Conservation (phyloP, 2,113 vertebrate genomes). For the Carettochelys insculpta region DNA sequence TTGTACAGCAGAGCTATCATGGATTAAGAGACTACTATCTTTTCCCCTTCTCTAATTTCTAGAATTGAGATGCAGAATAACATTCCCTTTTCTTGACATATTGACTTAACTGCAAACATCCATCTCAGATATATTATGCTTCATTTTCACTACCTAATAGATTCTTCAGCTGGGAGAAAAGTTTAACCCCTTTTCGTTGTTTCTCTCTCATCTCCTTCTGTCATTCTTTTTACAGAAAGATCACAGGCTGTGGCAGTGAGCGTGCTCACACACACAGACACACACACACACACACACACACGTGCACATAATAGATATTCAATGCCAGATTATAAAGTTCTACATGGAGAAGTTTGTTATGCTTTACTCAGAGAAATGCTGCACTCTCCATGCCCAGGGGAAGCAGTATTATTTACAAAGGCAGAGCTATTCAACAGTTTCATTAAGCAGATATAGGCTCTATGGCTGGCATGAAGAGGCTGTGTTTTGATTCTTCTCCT, state of each 20-base stretch:
- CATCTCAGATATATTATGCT: background rate
- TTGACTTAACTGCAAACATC: background rate
- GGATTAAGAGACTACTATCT: background rate
- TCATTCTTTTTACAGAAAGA: background rate
- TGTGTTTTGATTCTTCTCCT: constrained; percentile 21
- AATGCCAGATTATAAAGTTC: background rate
- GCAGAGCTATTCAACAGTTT: constrained; percentile 1
- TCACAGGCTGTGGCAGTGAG: background rate
- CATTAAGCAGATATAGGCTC: constrained; percentile 10
- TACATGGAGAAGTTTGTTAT: background rate
- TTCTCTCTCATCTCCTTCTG: background rate
- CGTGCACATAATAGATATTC: background rate
- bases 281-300: background rate
- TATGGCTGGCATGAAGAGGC: background rate
- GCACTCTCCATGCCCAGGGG: background rate
- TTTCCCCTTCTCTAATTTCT: background rate
- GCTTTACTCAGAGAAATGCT: background rate
- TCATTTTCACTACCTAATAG: background rate
- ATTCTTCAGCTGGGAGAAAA: background rate
- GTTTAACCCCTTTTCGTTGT: background rate
- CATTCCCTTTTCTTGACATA: background rate
- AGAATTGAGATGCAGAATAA: background rate
- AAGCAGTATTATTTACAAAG: constrained; percentile 34
- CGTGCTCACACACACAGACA: too few species aligned
- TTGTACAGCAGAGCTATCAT: background rate